Evolutionary conservation across 2,888 invertebrate species (phyloP).

Genomic region (Cephus sareptanus): DNA sequence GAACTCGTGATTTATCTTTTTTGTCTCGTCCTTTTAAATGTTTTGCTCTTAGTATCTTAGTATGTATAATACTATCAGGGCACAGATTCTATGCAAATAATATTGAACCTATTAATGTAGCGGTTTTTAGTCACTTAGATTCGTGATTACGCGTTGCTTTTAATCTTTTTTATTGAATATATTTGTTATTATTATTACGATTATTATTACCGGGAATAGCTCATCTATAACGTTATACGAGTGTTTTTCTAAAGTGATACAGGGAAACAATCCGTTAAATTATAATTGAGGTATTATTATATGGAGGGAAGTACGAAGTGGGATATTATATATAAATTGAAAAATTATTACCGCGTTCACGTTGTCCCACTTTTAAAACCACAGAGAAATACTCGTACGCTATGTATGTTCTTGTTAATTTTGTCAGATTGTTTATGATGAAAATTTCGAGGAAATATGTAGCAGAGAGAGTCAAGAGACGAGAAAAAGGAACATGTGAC

Average conservation of each 20-base stretch:
- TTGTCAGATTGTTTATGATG: background rate
- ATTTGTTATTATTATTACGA: constrained; percentile 35
- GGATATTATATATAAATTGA: no score
- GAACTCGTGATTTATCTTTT: no score
- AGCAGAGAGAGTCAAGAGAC: no score
- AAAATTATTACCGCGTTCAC: no score
- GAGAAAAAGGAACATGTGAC: no score
- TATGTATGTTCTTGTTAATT: background rate
- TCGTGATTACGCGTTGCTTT: background rate
- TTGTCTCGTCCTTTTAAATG: no score
- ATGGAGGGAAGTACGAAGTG: no score
- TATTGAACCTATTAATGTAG: background rate
- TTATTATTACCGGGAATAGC: constrained; percentile 29
- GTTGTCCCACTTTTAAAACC: background rate
- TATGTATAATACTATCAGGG: no score
- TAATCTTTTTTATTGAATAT: constrained; percentile 25
- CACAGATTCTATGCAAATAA: background rate
- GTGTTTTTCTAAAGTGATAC: constrained; percentile 24
- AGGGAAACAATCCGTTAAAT: no score
- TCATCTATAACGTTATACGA: constrained; percentile 34
- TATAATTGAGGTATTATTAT: no score
- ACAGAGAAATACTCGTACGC: background rate
- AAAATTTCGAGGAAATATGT: background rate
- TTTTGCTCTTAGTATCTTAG: no score
- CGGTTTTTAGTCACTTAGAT: constrained; percentile 5